A percentile compares a stretch with the other conserved stretches of the same genome.
Evolutionary conservation across 2,113 vertebrate genomes (phyloP).

Genomic region (Neopipo cinnamomea): DNA sequence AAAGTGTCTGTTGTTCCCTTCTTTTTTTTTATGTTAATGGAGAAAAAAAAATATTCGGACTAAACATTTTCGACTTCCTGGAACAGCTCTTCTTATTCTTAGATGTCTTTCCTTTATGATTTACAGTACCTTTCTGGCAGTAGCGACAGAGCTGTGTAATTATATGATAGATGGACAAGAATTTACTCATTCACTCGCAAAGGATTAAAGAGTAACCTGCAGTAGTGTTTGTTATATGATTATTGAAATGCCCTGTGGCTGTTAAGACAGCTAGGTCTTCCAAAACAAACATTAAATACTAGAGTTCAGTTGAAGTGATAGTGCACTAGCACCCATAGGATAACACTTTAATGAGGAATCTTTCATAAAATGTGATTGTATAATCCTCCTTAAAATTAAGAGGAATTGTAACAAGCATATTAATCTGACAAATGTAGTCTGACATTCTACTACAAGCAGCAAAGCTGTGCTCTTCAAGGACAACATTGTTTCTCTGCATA

Average conservation of each 20-base stretch:
- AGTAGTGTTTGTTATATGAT: slow-evolving; percentile 60
- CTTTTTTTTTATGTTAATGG: background rate
- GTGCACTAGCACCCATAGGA: background rate
- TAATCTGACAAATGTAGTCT: background rate
- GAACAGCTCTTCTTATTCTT: background rate
- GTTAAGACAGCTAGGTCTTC: slow-evolving; percentile 48
- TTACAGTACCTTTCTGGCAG: slow-evolving; percentile 29
- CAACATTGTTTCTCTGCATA: background rate
- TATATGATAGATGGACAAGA: slow-evolving; percentile 36
- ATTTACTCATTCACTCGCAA: slow-evolving; percentile 40
- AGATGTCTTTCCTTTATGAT: slow-evolving; percentile 6
- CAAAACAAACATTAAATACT: slow-evolving; percentile 52
- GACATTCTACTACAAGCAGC: background rate
- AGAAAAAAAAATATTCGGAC: background rate
- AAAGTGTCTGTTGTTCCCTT: background rate
- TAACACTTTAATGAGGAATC: background rate
- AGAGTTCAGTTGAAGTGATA: slow-evolving; percentile 18
- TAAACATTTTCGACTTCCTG: background rate
- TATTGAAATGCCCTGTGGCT: slow-evolving; percentile 60
- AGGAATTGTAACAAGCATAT: background rate
- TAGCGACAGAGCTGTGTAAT: background rate
- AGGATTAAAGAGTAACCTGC: slow-evolving; percentile 65
- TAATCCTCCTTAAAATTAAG: slow-evolving; percentile 9
- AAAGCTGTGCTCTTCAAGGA: background rate
- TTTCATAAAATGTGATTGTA: background rate